Evolutionary conservation across 2,113 vertebrate species (phyloP).

Genomic region (Gorsachius goisagi): DNA sequence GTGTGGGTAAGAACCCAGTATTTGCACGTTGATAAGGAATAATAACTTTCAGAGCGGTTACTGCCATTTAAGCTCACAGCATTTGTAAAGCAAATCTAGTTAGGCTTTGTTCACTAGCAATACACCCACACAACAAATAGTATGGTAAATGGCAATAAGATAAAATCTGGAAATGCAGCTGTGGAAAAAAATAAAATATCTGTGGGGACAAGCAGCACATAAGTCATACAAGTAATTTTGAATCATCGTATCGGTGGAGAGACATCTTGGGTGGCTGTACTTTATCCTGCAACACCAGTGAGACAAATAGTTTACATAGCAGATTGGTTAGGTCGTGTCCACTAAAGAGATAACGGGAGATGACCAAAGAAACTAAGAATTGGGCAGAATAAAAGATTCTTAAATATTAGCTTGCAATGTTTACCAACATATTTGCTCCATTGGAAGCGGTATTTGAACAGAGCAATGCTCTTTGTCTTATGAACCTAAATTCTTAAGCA

Average conservation of each 20-base stretch:
- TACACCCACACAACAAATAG: slow-evolving; percentile 42
- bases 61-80: not conserved
- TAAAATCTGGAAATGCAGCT: slow-evolving; percentile 1
- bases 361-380: not conserved
- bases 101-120: slow-evolving; percentile 12
- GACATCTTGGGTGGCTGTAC: not conserved
- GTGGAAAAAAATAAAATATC: not conserved
- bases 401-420: not conserved
- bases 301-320: not conserved
- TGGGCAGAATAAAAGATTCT: not conserved
- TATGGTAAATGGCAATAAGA: not conserved
- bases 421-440: not conserved
- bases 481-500: not conserved
- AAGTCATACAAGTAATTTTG: not conserved
- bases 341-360: not conserved
- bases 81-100: slow-evolving; percentile 42
- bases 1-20: not conserved
- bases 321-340: not conserved
- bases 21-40: slow-evolving; percentile 27
- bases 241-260: not conserved
- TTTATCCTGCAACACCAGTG: not conserved
- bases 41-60: not conserved
- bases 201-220: not conserved
- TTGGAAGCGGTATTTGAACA: not conserved
- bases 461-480: not conserved